Evolutionary conservation across 1,140 invertebrate species (phyloP), one percentile per base, ranked within the genome.

Genomic region (Drosophila sp.): DNA sequence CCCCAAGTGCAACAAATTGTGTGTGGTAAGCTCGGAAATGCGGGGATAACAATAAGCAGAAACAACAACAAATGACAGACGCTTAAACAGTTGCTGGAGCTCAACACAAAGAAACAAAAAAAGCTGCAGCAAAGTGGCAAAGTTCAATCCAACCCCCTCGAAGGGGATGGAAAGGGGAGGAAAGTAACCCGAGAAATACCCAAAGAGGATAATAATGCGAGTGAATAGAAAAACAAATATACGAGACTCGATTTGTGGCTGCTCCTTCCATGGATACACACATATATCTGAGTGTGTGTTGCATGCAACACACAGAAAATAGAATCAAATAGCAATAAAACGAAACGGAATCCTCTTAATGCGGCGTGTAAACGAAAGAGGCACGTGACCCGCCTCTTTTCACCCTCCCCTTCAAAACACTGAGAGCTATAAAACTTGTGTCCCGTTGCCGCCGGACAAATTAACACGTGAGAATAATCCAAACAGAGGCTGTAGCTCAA

Each of bases 311-410:
- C 72, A 72, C 38, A 45, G 75, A 78, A 81, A 87, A 87, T 87
- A 65, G 83, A 87, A 87, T 89, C 75, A 89, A 87, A 86, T 89
- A 63, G 83, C 79, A 89, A 87, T 89, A 87, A 89, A 87, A 79
- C 65, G 72, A 89, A 87, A 87, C 72, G 67, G 72, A 82, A 87
- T 89, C 82, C 76, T 58, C 76, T 76, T 87, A 87, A 87, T 89
- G 83, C 78, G 72, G 48, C 78, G 73, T 82, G 78, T 82, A 89
- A 87, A 87, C 83, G 82, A 87, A 87, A 72, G 76, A 83, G 75
- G 72, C 82, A 89, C 82, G 82, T 86, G 82, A 86, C 83, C 63
- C 66, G 34, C 50, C 25, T 3, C n/a, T n/a, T n/a, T n/a, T n/a
- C 38, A 8, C 40, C 7, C n/a, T 7, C 6, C 11, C 21, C 7